These are phyloP conservation scores for Pterostichus madidus DNA, from an alignment of 2,888 invertebrate genomes.

Conservation along the genomic window DNA sequence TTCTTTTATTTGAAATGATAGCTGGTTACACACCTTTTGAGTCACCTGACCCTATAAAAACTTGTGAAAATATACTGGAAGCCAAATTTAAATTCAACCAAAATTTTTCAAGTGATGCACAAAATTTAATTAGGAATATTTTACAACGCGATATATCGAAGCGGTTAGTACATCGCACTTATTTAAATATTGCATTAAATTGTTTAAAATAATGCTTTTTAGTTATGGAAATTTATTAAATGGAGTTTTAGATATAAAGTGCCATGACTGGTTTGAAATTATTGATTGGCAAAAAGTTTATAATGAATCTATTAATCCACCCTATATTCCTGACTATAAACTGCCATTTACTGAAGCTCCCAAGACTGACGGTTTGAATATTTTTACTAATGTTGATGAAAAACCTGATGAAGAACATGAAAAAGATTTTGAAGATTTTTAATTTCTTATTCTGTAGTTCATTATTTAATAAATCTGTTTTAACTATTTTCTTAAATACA, in stretches of 20 bases:
- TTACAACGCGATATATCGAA: slow-evolving; percentile 90
- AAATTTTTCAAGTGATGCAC: slow-evolving; percentile 89
- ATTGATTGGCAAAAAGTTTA: slow-evolving; percentile 92
- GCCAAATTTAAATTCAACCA: slow-evolving; percentile 93
- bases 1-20: slow-evolving; percentile 93
- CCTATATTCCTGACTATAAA: slow-evolving; percentile 80
- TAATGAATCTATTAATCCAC: slow-evolving; percentile 84
- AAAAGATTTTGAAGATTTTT: slow-evolving; percentile 79
- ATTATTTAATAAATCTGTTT: background rate
- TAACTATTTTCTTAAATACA: background rate
- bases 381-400: background rate
- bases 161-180: slow-evolving; percentile 74
- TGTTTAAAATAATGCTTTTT: slow-evolving; percentile 49
- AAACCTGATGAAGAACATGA: slow-evolving; percentile 75
- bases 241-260: slow-evolving; percentile 92
- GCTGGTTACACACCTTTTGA: slow-evolving; percentile 97
- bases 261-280: slow-evolving; percentile 91
- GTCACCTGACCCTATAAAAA: slow-evolving; percentile 94
- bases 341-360: slow-evolving; percentile 57
- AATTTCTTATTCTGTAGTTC: background rate
- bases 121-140: slow-evolving; percentile 91
- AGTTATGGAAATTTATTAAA: slow-evolving; percentile 92
- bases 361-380: slow-evolving; percentile 75
- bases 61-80: slow-evolving; percentile 96
- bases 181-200: background rate